Evolutionary conservation across 2,888 invertebrate species (phyloP), one percentile per base, ranked within the genome.

Genomic region (Pammene aurita): DNA sequence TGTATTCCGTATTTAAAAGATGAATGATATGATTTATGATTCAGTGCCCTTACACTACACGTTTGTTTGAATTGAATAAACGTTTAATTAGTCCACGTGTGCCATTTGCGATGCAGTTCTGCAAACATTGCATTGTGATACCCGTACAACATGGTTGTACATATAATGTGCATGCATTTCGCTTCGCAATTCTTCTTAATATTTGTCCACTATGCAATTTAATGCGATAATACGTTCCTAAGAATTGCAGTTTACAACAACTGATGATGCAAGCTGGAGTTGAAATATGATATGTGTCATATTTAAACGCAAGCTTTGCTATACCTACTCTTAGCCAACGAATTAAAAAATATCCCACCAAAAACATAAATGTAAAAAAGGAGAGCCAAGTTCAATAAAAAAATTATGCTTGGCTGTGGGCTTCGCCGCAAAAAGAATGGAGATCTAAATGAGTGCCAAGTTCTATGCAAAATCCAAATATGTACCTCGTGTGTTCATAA

Each of bases 81-180:
- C 57, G 42, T 9, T 44, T 54, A 52, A 66, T 54, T 38, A 38
- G 60, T 46, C 66, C 54, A 55, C 61, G 67, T 67, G 61, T 61
- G 34, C 18, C 14, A 13, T 16, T 7, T 16, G 13, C 35, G 34
- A 35, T 38, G 11, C 50, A 50, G 34, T 34, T 48, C 18, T 61
- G 61, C 55, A 67, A 46, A 61, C 55, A 55, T 64, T 64, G 55
- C 63, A 55, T 64, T 64, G 63, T 55, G 34, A 34, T 44, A 34
- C 41, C 41, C 41, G 52, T 62, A 6, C 50, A 50, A 18, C 41
- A 18, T 41, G n/a, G n/a, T 38, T 62, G 18, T 16, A 18, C 50
- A 50, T 61, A 11, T 18, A 11, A 11, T 9, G 13, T 52, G 4
- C n/a, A 16, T 62, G 50, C 41, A 38, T n/a, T 18, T 61, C 38